These are phyloP conservation scores for Teinopalpus imperialis DNA, from an alignment of 2,888 invertebrate species.

Conservation along the genomic window DNA sequence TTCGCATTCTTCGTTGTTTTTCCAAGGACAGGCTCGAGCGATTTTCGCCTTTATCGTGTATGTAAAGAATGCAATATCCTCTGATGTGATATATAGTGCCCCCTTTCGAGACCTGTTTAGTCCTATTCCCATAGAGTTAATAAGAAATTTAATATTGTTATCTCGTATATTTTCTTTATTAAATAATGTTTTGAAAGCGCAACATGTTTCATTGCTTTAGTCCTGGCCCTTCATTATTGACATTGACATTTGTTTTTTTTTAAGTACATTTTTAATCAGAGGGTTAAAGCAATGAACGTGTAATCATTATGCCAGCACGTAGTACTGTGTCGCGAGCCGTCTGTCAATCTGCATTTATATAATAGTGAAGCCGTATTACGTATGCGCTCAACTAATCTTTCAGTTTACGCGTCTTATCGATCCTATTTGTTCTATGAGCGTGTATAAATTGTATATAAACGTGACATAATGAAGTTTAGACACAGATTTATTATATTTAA, in stretches of 20 bases:
- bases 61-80: background rate
- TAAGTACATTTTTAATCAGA: conserved; percentile 32
- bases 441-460: conserved; percentile 7
- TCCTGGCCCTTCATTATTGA: conserved; percentile 49
- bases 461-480: background rate
- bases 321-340: conserved; percentile 14
- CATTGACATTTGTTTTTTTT: conserved; percentile 25
- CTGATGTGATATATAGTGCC: conserved; percentile 22
- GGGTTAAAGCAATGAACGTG: conserved; percentile 79
- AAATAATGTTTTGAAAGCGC: conserved; percentile 51
- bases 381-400: conserved; percentile 29
- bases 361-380: conserved; percentile 25
- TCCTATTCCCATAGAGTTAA: conserved; percentile 7
- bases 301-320: conserved; percentile 30
- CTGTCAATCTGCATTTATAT: conserved; percentile 12
- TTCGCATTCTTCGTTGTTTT: background rate
- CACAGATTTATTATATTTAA: background rate
- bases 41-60: conserved; percentile 12
- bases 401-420: conserved; percentile 32
- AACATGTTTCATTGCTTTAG: conserved; percentile 78
- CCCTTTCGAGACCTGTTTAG: background rate
- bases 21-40: conserved; percentile 7
- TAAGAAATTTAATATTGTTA: conserved; percentile 23
- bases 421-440: conserved; percentile 31
- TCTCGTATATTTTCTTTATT: conserved; percentile 27